Evolutionary conservation across 2,797 vertebrate species (phyloP).

Genomic region (Pseudotriccus pelzelni): DNA sequence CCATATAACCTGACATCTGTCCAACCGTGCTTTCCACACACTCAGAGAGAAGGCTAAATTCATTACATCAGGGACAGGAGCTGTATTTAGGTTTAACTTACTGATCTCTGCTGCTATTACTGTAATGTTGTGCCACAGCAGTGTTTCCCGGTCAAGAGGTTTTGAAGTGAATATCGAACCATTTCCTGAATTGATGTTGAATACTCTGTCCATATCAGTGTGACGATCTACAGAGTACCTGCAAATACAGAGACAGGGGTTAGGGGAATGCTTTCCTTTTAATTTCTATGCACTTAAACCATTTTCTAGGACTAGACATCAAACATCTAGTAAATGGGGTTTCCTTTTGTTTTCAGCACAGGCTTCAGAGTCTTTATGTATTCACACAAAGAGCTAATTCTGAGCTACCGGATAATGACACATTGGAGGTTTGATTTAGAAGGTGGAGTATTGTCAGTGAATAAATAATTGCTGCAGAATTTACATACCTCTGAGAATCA

Average conservation of each 20-base stretch:
- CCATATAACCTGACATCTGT: not conserved
- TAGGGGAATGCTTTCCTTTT: slow-evolving; percentile 35
- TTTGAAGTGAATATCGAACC: slow-evolving; percentile 91
- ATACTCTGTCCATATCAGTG: slow-evolving; percentile 94
- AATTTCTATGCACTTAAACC: slow-evolving; percentile 1
- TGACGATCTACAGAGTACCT: slow-evolving; percentile 94
- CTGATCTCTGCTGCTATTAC: slow-evolving; percentile 92
- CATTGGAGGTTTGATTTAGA: slow-evolving; percentile 41
- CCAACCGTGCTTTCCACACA: not conserved
- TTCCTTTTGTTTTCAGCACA: slow-evolving; percentile 13
- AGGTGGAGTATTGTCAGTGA: slow-evolving; percentile 40
- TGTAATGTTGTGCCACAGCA: slow-evolving; percentile 94
- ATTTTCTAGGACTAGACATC: slow-evolving; percentile 16
- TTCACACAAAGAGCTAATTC: slow-evolving; percentile 40
- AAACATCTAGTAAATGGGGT: slow-evolving; percentile 1
- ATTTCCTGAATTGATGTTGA: slow-evolving; percentile 91
- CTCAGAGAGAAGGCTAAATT: slow-evolving; percentile 19
- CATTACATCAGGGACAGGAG: not conserved
- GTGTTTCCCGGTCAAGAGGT: slow-evolving; percentile 89
- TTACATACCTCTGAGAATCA: slow-evolving; percentile 59
- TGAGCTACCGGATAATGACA: slow-evolving; percentile 52
- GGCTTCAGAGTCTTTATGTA: slow-evolving; percentile 25
- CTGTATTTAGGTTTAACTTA: slow-evolving; percentile 76
- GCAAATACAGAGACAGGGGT: slow-evolving; percentile 65
- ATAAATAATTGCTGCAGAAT: slow-evolving; percentile 47